A percentile compares a stretch with the other conserved stretches of the same genome.
These are phyloP conservation scores for Eupristina koningsbergeri DNA, from an alignment of 1,140 invertebrate genomes.

Conservation along the genomic window DNA sequence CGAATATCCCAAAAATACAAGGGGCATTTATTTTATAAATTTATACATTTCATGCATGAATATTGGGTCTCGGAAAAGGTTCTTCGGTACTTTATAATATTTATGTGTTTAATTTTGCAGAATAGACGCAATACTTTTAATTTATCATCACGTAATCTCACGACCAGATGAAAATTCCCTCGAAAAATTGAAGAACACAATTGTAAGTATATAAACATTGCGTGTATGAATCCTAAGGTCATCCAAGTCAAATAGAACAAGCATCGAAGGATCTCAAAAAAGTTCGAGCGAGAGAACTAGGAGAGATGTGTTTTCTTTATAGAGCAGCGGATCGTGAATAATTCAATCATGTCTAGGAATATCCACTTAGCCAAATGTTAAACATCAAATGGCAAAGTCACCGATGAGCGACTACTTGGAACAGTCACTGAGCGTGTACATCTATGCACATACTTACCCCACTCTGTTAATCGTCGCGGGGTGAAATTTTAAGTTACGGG, in stretches of 20 bases:
- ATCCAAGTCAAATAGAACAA: background rate
- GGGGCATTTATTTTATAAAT: no score
- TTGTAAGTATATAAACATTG: background rate
- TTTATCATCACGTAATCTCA: background rate
- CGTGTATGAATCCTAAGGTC: background rate
- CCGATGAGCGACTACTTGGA: background rate
- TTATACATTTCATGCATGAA: no score
- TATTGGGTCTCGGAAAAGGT: no score
- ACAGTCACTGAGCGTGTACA: no score
- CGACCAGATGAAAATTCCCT: background rate
- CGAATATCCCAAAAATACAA: no score
- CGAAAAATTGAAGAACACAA: background rate
- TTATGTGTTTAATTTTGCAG: background rate
- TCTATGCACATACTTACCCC: background rate
- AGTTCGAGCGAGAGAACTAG: no score
- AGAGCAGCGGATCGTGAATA: conserved; percentile 60
- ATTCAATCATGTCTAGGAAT: conserved; percentile 60
- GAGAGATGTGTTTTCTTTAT: conserved; percentile 56
- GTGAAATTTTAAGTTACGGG: background rate
- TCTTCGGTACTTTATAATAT: no score
- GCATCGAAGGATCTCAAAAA: background rate
- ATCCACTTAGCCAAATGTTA: conserved; percentile 62
- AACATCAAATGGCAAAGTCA: conserved; percentile 64
- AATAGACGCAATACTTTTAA: background rate
- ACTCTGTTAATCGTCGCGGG: background rate